Evolutionary conservation across 2,888 invertebrate species (phyloP).

Genomic region (Fissipunctia ypsillon): DNA sequence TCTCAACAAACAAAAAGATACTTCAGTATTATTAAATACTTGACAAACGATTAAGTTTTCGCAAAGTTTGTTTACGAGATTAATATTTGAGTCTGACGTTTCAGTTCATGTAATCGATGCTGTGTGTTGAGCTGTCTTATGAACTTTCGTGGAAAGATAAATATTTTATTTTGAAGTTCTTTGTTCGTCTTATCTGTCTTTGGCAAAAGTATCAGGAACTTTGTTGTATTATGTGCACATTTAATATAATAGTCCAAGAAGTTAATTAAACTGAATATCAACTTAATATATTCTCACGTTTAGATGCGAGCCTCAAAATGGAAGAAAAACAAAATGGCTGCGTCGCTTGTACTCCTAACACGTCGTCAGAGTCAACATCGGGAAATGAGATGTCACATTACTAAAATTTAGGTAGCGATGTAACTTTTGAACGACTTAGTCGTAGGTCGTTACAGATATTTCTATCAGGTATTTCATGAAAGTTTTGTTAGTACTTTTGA

Average conservation of each 20-base stretch:
- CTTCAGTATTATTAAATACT: conserved; percentile 61
- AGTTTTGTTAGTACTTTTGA: background rate
- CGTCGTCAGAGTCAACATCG: conserved; percentile 1
- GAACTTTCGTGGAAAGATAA: conserved; percentile 44
- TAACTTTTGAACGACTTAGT: background rate
- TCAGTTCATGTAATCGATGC: conserved; percentile 48
- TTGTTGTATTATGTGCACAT: conserved; percentile 6
- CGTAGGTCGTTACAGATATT: background rate
- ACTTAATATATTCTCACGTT: conserved; percentile 9
- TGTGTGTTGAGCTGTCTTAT: conserved; percentile 41
- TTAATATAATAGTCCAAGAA: conserved; percentile 8
- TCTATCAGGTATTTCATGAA: background rate
- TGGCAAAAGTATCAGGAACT: conserved; percentile 1
- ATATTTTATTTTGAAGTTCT: conserved; percentile 32
- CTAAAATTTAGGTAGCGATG: background rate
- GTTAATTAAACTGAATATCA: background rate
- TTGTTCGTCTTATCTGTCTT: conserved; percentile 6
- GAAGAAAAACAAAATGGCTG: background rate
- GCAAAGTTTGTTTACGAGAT: conserved; percentile 60
- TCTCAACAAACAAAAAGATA: conserved; percentile 70
- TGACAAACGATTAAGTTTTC: conserved; percentile 59
- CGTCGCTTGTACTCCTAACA: background rate
- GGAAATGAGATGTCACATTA: conserved; percentile 24
- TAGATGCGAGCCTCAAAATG: background rate
- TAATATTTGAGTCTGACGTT: conserved; percentile 54